A percentile compares a stretch with the other conserved stretches of the same genome.
These are phyloP conservation scores for Tetraneura akinire DNA, from an alignment of 1,140 invertebrate species.

Conservation along the genomic window DNA sequence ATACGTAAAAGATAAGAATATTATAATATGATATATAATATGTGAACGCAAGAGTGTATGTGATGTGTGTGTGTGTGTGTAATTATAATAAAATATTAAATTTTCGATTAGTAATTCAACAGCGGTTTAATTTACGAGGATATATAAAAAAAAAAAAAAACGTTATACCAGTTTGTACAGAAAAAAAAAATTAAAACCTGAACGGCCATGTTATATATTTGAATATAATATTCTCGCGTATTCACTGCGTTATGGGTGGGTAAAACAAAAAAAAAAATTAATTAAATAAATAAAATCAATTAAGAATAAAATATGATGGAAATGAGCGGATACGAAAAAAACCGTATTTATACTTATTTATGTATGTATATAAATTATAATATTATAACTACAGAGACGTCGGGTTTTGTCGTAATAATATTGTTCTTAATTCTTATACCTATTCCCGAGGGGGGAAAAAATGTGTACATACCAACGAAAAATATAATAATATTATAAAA, in stretches of 20 bases:
- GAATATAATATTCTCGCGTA: neutral
- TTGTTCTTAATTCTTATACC: too few relatives aligned
- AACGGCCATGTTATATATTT: neutral
- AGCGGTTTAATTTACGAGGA: neutral
- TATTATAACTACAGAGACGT: too few relatives aligned
- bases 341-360: neutral
- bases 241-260: neutral
- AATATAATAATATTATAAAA: too few relatives aligned
- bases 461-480: too few relatives aligned
- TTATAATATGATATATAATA: too few relatives aligned
- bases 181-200: neutral
- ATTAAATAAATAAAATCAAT: conserved; percentile 24
- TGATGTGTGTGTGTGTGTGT: too few relatives aligned
- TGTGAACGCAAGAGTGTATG: too few relatives aligned
- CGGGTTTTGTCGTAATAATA: too few relatives aligned
- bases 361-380: too few relatives aligned
- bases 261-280: neutral
- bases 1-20: conserved; percentile 8
- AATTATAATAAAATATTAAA: too few relatives aligned
- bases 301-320: neutral
- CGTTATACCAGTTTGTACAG: neutral
- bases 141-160: neutral
- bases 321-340: neutral
- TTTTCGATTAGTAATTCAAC: neutral
- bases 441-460: too few relatives aligned